phyloP scores from a whole-genome alignment of 2,888 invertebrate genomes.

The Drosophila vallismaia region DNA sequence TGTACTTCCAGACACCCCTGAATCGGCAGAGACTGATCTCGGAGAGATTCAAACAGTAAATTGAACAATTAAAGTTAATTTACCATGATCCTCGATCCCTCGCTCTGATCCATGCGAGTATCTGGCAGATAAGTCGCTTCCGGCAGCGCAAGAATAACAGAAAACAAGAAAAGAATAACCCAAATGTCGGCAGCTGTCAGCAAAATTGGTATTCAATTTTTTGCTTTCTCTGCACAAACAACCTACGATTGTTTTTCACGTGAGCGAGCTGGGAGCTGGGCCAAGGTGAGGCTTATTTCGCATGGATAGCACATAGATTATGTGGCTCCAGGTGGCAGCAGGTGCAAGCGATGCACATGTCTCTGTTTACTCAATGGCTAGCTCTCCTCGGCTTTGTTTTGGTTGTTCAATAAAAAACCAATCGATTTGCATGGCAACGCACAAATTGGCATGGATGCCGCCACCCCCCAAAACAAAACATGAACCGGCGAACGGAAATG shows the following conservation, averaged over 20 bases:
- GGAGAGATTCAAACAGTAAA: conserved; percentile 22
- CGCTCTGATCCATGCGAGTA: conserved; percentile 10
- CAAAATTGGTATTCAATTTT: conserved; percentile 31
- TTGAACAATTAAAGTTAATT: conserved; percentile 73
- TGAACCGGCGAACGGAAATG: conserved; percentile 55
- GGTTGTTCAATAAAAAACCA: conserved; percentile 35
- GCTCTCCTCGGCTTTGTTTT: conserved; percentile 18
- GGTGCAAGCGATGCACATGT: conserved; percentile 49
- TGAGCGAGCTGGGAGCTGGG: conserved; percentile 64
- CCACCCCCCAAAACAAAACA: conserved; percentile 5
- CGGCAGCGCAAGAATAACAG: conserved; percentile 15
- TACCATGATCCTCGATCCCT: conserved; percentile 40
- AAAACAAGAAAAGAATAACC: conserved; percentile 13
- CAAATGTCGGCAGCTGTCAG: conserved; percentile 54
- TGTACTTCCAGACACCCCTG: conserved; percentile 19
- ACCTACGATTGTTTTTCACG: conserved; percentile 42
- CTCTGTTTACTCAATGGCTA: conserved; percentile 29
- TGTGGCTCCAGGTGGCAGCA: conserved; percentile 33
- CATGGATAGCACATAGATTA: conserved; percentile 30
- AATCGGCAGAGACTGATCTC: background rate
- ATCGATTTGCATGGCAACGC: conserved; percentile 68
- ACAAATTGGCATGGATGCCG: conserved; percentile 50
- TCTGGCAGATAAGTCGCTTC: conserved; percentile 35
- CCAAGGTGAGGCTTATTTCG: conserved; percentile 68
- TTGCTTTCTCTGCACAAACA: conserved; percentile 40